Percentiles rank a stretch among this genome's conserved stretches.
These are phyloP conservation scores for Lagodon rhomboides DNA, from an alignment of 2,797 vertebrate genomes.

Conservation along the genomic window DNA sequence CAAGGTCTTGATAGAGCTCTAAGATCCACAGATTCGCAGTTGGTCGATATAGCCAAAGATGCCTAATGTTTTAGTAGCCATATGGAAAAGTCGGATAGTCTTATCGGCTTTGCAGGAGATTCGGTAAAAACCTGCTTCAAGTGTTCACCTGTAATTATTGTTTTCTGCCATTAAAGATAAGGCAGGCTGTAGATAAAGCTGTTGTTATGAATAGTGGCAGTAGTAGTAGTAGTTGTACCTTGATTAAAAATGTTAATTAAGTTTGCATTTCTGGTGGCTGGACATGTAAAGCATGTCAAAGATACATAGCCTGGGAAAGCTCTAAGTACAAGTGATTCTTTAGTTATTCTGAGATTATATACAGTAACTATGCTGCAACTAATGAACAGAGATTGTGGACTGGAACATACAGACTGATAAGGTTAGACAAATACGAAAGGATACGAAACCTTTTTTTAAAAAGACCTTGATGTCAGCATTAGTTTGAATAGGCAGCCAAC, in stretches of 20 bases:
- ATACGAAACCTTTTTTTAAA: constrained; percentile 10
- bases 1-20: neutral
- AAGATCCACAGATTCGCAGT: neutral
- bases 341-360: constrained; percentile 16
- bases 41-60: neutral
- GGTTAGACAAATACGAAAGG: neutral
- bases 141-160: no score
- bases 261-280: neutral
- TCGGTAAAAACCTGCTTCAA: neutral
- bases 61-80: neutral
- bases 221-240: neutral
- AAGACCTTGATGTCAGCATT: constrained; percentile 4
- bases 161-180: neutral
- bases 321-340: neutral
- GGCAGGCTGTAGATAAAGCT: neutral
- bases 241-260: neutral
- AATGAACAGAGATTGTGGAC: constrained; percentile 3
- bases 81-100: neutral
- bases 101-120: neutral
- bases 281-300: neutral
- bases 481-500: constrained; percentile 15
- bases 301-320: neutral
- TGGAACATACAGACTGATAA: constrained; percentile 10
- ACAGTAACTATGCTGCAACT: constrained; percentile 3
- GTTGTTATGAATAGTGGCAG: neutral